Conservation (phyloP, 2,888 invertebrate species). For the Amblyjoppa fuscipennis region DNA sequence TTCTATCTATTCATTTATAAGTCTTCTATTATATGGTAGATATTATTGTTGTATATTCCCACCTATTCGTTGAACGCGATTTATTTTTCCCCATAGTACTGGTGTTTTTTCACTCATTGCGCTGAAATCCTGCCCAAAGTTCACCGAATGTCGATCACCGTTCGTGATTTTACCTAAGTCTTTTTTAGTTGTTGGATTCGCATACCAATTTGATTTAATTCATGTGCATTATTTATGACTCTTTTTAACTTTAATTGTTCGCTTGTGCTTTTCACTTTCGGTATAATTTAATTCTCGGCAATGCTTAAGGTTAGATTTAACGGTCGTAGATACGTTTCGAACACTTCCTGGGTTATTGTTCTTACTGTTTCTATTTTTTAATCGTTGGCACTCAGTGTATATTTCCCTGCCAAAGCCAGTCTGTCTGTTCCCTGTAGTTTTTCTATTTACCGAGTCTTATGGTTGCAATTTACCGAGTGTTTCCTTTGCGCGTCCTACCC, state of each 20-base stretch:
- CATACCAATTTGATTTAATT: conserved; percentile 5
- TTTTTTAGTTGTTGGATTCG: background rate
- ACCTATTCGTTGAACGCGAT: too few relatives aligned
- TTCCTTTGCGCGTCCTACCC: background rate
- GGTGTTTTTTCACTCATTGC: too few relatives aligned
- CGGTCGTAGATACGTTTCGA: conserved; percentile 14
- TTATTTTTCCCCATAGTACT: too few relatives aligned
- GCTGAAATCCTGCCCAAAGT: too few relatives aligned
- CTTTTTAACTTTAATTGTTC: background rate
- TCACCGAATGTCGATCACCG: too few relatives aligned
- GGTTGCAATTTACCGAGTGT: background rate
- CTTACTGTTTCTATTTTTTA: background rate
- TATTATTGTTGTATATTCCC: too few relatives aligned
- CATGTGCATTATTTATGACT: background rate
- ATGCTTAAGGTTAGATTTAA: background rate
- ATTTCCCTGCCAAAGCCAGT: conserved; percentile 36
- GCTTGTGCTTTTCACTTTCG: background rate
- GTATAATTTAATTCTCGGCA: background rate
- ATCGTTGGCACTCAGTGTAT: conserved; percentile 24
- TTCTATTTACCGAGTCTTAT: background rate
- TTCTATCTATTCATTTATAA: background rate
- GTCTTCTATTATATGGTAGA: too few relatives aligned
- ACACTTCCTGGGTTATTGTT: background rate
- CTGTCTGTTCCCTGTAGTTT: background rate
- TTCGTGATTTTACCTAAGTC: background rate